Conservation (phyloP, 1,140 invertebrate species). For the Caenorhabditis brenneri region DNA sequence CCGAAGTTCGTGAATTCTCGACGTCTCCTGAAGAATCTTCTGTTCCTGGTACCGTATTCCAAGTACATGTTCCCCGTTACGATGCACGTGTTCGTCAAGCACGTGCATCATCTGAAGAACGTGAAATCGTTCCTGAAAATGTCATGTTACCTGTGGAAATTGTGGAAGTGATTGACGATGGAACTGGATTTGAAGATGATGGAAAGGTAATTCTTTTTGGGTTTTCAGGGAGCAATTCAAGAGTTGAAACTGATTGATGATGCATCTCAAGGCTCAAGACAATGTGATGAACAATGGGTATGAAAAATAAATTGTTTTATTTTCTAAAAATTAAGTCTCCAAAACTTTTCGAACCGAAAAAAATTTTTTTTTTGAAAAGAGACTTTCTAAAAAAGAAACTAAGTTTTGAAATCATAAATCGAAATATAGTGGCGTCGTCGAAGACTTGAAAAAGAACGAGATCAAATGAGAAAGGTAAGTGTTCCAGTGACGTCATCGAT, state of each 20-base stretch:
- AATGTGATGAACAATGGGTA: slow-evolving; percentile 74
- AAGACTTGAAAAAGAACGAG: slow-evolving; percentile 47
- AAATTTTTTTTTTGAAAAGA: neutral
- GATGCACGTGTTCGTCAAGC: slow-evolving; percentile 33
- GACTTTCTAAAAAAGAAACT: too few species aligned
- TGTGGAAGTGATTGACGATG: slow-evolving; percentile 48
- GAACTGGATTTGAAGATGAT: slow-evolving; percentile 7
- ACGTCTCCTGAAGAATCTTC: slow-evolving; percentile 1
- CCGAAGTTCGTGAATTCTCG: slow-evolving; percentile 5
- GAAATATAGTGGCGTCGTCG: slow-evolving; percentile 51
- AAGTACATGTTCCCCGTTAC: neutral
- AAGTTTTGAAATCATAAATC: too few species aligned
- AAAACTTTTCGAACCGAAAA: too few species aligned
- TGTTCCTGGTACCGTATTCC: slow-evolving; percentile 2
- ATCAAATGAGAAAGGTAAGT: slow-evolving; percentile 32
- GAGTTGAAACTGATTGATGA: slow-evolving; percentile 79
- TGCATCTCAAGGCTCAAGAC: slow-evolving; percentile 76
- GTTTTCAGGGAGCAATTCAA: slow-evolving; percentile 79
- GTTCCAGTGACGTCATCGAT: neutral
- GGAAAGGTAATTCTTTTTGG: neutral
- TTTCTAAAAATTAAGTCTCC: too few species aligned
- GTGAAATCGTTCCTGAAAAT: neutral
- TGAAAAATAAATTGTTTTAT: too few species aligned
- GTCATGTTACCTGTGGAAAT: slow-evolving; percentile 38
- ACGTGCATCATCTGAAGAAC: slow-evolving; percentile 25